Base-by-base conservation (phyloP, 2,888 invertebrate genomes). In the Omphaloscelis lunosa region DNA sequence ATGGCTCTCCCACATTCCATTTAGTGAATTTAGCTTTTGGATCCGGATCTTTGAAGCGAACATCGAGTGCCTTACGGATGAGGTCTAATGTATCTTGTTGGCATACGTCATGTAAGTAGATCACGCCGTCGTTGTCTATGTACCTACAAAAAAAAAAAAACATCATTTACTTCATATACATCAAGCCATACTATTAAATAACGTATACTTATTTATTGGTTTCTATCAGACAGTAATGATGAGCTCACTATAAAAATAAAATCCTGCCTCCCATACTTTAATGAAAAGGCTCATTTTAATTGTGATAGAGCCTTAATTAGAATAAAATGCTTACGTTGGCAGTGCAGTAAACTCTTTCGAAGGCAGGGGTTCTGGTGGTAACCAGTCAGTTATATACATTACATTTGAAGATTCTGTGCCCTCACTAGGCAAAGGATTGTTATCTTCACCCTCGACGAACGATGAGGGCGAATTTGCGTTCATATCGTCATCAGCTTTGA, bases 1-100 rank as follows among this genome's bases (percentile, higher is more conserved):
- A 98, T 8, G 98, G 96, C 82, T 98, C 97, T 2, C 97, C 98
- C 5, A 95, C 91, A 9, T 93, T 89, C 98, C 98, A 98, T 79
- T 95, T 93, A n/a, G 91, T 90, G 82, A 96, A 97, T 72, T 95
- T 93, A 20, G 96, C 94, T 88, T 96, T 95, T 0, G 96, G 95
- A 74, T 95, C 93, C 0, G 95, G 92, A 20, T 94, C 89, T 45
- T 93, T 93, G 87, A 97, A 97, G 66, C 96, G 94, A 0, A 95
- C 92, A 48, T 95, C 92, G 9, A 98, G 93, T 15, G 96, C 95
- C 61, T 92, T 92, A 72, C 96, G 95, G 80, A 98, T 97, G 5
- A 96, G 89, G 2, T 95, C 91, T 39, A 98, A 90, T 0, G 96
- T 95, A 53, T 93, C 95, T 80, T 86, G 85, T 92, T 97, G 91